Evolutionary conservation across 2,113 vertebrate species (phyloP), one percentile per base, ranked within the genome.

Genomic region (Megalops atlanticus): DNA sequence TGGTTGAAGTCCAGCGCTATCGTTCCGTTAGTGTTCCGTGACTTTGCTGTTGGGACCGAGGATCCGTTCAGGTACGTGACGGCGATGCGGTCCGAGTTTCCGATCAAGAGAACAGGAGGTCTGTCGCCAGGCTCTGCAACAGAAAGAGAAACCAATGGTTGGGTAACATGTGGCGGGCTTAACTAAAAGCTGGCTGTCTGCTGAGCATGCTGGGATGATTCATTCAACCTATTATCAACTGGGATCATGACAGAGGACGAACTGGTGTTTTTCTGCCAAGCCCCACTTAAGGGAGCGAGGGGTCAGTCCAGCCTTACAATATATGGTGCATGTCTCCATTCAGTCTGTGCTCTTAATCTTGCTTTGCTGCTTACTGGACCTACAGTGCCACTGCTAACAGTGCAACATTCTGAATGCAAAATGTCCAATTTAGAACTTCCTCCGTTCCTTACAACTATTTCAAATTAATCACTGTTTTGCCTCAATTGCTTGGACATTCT

Each of bases 21-120:
- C 84, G 95, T 87, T 78, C 93, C 88, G 69, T 92, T 94, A 24
- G 91, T 92, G 80, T 91, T 92, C 4, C 31, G 45, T 2, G 92
- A 85, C 45, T 80, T 89, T 72, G 68, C 12, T 5, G 89, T 84
- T 40, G 89, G 86, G 58, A 89, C 75, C 77, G 81, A 87, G 64
- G 94, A 95, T 77, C 96, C 95, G 77, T 96, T 96, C 0, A 96
- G 90, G 81, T 92, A 76, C 0, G 94, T 84, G 3, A 93, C 6
- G 24, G 94, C 91, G 58, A 96, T 89, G 14, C 78, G 89, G 84
- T 94, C 92, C 15, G 89, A 87, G 86, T 89, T 94, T 21, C 91
- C 84, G 83, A 94, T 52, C 86, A 96, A 81, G 0, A 97, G 92
- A 81, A 95, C 83, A 39, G 96, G 94, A 74, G 92, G 92, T 77